Conservation (phyloP, 2,797 vertebrate genomes). For the Tenualosa ilisha region DNA sequence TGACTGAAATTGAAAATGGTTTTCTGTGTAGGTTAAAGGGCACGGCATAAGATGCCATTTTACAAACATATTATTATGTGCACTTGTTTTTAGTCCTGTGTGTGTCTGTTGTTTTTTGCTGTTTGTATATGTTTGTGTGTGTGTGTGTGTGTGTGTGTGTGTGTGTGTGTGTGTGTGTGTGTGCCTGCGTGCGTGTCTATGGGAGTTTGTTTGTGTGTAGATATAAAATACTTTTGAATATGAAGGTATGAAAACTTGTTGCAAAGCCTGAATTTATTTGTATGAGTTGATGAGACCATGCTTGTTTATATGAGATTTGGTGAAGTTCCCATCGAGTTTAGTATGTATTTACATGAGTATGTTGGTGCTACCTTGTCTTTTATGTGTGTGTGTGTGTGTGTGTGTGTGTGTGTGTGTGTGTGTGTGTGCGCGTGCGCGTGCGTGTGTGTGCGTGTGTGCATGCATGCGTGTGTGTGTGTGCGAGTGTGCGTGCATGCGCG, state of each 20-base stretch:
- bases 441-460: conserved; percentile 48
- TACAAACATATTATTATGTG: conserved; percentile 29
- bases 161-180: conserved; percentile 3
- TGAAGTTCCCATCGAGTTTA: conserved; percentile 16
- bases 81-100: conserved; percentile 39
- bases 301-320: conserved; percentile 8
- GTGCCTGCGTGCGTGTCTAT: background rate
- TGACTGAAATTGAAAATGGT: background rate
- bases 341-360: conserved; percentile 5
- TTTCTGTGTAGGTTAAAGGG: background rate
- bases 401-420: conserved; percentile 41
- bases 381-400: background rate
- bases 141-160: background rate
- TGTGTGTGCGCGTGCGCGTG: conserved; percentile 47
- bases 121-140: conserved; percentile 42
- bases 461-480: conserved; percentile 24
- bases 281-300: conserved; percentile 10
- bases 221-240: conserved; percentile 10
- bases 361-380: conserved; percentile 8
- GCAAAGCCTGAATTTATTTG: conserved; percentile 8
- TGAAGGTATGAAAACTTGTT: conserved; percentile 21
- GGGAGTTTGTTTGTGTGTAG: background rate
- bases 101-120: conserved; percentile 52
- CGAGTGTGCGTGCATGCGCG: background rate
- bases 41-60: conserved; percentile 40